Base-by-base conservation (phyloP, 1,140 invertebrate genomes). In the Trichoplusia ni region DNA sequence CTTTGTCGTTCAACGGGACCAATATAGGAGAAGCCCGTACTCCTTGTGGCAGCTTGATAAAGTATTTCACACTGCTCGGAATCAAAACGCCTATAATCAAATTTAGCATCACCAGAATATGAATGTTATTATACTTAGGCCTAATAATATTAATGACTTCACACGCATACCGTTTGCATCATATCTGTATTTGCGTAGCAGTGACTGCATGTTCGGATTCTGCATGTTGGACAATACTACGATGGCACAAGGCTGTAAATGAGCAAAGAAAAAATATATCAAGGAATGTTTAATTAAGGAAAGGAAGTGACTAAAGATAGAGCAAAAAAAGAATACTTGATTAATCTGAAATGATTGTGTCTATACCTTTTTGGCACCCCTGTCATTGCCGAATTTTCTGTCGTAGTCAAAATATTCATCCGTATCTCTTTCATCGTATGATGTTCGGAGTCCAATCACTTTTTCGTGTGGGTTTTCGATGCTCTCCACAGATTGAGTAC, bases 31-130 rank as follows among this genome's bases (percentile, higher is more conserved):
- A 65, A 0, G 75, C 56, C 2, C 66, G 65, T 5, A 75, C 18
- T 2, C 77, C 81, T 67, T 84, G 75, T 0, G 82, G 84, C 40
- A 86, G 35, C 37, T 90, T 90, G 9, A 87, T 79, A 38, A 80
- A 90, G 54, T 90, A 90, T 61, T 84, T 81, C 13, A 90, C 87
- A 40, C 87, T 90, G 64, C 80, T 79, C 4, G 84, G 87, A 47
- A 90, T 90, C 8, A 90, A 69, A 7, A 80, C 59, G 53, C 87
- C 87, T 90, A 65, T 4, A 75, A 29, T 16, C 18, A 73, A 67
- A 56, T 40, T 40, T 16, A 44, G 4, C 9, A 1, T 7, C 11
- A 42, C 9, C 1, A 3, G 7, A 21, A 42, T 8, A 3, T 21
- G 33, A 8, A 51, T 11, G 4, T 2, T 23, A 25, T n/a, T n/a